phyloP scores from a whole-genome alignment of 2,888 invertebrate genomes.

The Elmis aenea region DNA sequence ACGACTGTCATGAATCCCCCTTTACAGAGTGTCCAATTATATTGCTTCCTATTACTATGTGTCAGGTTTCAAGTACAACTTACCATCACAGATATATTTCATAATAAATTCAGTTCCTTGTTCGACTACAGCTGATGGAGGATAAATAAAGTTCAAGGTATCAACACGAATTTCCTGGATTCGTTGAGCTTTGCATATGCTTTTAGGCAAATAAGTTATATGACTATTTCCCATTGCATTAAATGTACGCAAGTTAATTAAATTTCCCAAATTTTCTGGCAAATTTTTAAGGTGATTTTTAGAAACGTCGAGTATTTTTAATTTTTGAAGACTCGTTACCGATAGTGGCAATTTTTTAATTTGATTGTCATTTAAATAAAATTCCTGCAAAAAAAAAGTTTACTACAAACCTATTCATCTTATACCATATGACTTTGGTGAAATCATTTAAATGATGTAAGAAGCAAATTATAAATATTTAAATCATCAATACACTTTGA shows the following conservation, averaged over 20 bases:
- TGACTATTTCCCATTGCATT: slow-evolving; percentile 57
- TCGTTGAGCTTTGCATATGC: slow-evolving; percentile 60
- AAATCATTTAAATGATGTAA: slow-evolving; percentile 5
- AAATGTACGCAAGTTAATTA: slow-evolving; percentile 57
- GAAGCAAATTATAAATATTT: slow-evolving; percentile 3
- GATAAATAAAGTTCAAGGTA: slow-evolving; percentile 58
- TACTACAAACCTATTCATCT: slow-evolving; percentile 3
- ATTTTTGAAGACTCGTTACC: slow-evolving; percentile 57
- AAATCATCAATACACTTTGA: too few relatives aligned
- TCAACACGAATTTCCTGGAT: slow-evolving; percentile 60
- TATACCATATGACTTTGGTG: too few relatives aligned
- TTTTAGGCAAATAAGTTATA: slow-evolving; percentile 58
- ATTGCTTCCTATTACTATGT: too few relatives aligned
- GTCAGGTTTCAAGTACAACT: slow-evolving; percentile 1
- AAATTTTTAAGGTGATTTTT: slow-evolving; percentile 62
- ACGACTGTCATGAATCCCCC: too few relatives aligned
- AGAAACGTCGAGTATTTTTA: slow-evolving; percentile 66
- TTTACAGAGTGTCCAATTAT: too few relatives aligned
- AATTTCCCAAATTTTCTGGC: slow-evolving; percentile 59
- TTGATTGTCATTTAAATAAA: slow-evolving; percentile 69
- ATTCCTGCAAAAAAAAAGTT: slow-evolving; percentile 52
- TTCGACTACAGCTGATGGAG: slow-evolving; percentile 56
- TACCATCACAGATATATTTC: slow-evolving; percentile 58
- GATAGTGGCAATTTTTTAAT: slow-evolving; percentile 64
- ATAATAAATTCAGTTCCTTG: slow-evolving; percentile 62